phyloP scores from a whole-genome alignment of 2,888 invertebrate genomes.

The Apamea sordens region DNA sequence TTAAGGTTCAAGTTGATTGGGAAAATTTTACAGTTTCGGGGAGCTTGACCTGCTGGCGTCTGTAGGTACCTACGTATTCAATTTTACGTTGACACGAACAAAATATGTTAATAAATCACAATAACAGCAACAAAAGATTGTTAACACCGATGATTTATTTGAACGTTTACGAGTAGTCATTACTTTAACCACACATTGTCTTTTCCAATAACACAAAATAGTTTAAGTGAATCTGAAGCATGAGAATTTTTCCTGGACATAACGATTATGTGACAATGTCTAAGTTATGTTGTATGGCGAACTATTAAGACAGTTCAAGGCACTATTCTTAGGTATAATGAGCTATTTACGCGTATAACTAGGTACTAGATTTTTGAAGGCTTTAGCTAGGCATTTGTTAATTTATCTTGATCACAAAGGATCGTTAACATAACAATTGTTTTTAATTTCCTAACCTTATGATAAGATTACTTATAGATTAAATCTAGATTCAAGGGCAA shows the following conservation, averaged over 20 bases:
- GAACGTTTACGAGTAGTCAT: background rate
- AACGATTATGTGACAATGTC: background rate
- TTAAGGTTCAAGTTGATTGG: too few relatives aligned
- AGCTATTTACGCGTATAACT: background rate
- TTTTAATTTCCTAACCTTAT: background rate
- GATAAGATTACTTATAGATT: background rate
- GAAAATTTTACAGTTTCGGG: too few relatives aligned
- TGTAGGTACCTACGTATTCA: background rate
- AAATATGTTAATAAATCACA: background rate
- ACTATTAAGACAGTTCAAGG: slow-evolving; percentile 1
- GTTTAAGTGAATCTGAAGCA: background rate
- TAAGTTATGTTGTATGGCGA: background rate
- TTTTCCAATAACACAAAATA: background rate
- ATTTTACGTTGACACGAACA: slow-evolving; percentile 7
- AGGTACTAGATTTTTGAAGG: background rate
- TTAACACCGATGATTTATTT: slow-evolving; percentile 7
- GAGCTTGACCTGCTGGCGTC: too few relatives aligned
- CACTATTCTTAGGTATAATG: background rate
- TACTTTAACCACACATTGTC: slow-evolving; percentile 15
- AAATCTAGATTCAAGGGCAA: slow-evolving; percentile 1
- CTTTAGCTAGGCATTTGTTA: too few relatives aligned
- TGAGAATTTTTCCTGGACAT: background rate
- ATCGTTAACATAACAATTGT: background rate
- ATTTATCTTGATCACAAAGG: slow-evolving; percentile 4
- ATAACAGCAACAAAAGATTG: background rate